Conservation (phyloP, 2,888 invertebrate species). For the Cremastinae sp. region DNA sequence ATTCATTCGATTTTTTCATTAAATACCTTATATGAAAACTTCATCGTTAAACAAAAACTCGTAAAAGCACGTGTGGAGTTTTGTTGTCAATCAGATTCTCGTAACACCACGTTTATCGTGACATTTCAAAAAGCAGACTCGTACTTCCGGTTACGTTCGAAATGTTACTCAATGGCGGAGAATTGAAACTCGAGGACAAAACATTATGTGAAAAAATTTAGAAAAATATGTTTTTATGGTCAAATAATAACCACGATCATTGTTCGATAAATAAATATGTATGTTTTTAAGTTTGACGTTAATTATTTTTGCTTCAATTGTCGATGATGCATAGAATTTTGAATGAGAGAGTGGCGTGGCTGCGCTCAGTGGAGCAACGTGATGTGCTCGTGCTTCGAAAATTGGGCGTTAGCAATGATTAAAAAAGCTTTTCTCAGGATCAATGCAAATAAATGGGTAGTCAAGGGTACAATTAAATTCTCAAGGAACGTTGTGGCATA, state of each 20-base stretch:
- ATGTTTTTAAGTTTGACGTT: too few relatives aligned
- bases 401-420: slow-evolving; percentile 61
- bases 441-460: slow-evolving; percentile 32
- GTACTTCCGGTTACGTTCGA: slow-evolving; percentile 63
- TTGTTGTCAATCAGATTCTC: slow-evolving; percentile 46
- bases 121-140: slow-evolving; percentile 60
- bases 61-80: slow-evolving; percentile 56
- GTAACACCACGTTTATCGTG: slow-evolving; percentile 62
- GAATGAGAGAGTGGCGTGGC: slow-evolving; percentile 18
- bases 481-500: not conserved
- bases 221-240: too few relatives aligned
- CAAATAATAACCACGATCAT: too few relatives aligned
- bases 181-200: slow-evolving; percentile 22
- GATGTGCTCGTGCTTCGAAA: slow-evolving; percentile 58
- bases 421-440: slow-evolving; percentile 47
- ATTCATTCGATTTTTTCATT: slow-evolving; percentile 8
- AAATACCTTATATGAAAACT: slow-evolving; percentile 82
- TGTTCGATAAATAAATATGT: not conserved
- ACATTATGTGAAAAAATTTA: not conserved
- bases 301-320: slow-evolving; percentile 1
- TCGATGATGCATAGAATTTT: not conserved
- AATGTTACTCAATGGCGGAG: slow-evolving; percentile 32
- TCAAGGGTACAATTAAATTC: slow-evolving; percentile 24
- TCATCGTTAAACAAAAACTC: slow-evolving; percentile 78
- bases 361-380: slow-evolving; percentile 50